Conservation (phyloP, 2,797 vertebrate species). For the Eupleurogrammus muticus region DNA sequence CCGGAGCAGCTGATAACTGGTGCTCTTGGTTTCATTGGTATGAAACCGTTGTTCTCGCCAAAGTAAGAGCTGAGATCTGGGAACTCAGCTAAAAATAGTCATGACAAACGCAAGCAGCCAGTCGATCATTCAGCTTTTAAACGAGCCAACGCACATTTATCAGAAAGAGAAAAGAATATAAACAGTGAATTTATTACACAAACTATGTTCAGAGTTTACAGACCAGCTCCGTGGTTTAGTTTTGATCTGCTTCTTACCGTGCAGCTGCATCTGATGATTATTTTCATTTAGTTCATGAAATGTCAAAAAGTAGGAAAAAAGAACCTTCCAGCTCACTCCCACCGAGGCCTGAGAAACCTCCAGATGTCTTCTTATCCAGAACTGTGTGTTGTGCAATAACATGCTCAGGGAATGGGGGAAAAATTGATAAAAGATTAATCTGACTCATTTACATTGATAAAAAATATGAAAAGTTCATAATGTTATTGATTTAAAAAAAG, state of each 20-base stretch:
- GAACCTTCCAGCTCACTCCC: too few relatives aligned
- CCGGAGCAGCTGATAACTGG: not conserved
- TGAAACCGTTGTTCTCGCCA: not conserved
- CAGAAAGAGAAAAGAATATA: not conserved
- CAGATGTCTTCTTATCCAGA: too few relatives aligned
- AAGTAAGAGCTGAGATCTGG: not conserved
- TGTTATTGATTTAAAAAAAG: too few relatives aligned
- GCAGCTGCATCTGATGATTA: too few relatives aligned
- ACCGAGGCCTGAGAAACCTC: too few relatives aligned
- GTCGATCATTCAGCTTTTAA: not conserved
- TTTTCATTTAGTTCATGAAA: too few relatives aligned
- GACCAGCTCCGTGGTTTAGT: not conserved
- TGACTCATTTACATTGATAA: too few relatives aligned
- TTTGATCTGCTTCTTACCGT: not conserved
- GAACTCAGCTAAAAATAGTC: constrained; percentile 10
- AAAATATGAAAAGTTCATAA: too few relatives aligned
- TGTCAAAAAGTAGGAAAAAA: too few relatives aligned
- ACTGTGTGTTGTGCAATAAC: too few relatives aligned
- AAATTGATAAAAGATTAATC: too few relatives aligned
- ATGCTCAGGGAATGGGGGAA: too few relatives aligned
- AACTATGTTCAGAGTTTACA: constrained; percentile 4
- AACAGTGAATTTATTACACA: constrained; percentile 1
- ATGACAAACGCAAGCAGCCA: not conserved
- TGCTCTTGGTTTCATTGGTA: not conserved
- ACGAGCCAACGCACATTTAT: not conserved